phyloP scores from a whole-genome alignment of 2,113 vertebrate species.

The Xenopus laevis region DNA sequence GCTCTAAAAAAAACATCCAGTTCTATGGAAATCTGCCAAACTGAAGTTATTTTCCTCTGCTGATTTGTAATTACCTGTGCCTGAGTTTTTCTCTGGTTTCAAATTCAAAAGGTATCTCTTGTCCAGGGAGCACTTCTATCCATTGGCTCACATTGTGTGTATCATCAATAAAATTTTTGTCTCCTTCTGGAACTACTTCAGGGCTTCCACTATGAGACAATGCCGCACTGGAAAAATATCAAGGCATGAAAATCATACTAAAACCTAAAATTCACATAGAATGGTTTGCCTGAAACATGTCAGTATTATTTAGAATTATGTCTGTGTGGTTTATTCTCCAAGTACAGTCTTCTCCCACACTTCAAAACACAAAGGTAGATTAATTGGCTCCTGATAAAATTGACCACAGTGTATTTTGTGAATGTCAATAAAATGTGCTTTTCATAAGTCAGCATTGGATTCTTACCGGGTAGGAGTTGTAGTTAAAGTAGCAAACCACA shows the following conservation, averaged over 20 bases:
- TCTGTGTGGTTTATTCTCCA: no score
- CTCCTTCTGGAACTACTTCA: slow-evolving; percentile 79
- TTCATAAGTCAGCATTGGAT: background rate
- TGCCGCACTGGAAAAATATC: slow-evolving; percentile 74
- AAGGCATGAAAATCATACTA: background rate
- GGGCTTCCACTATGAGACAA: slow-evolving; percentile 94
- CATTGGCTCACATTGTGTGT: slow-evolving; percentile 89
- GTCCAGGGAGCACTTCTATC: slow-evolving; percentile 87
- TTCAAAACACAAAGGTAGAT: no score
- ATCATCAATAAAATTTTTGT: slow-evolving; percentile 74
- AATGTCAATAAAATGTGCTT: no score
- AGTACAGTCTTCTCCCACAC: no score
- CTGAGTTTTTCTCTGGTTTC: slow-evolving; percentile 91
- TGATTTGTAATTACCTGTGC: slow-evolving; percentile 73
- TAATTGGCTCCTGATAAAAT: no score
- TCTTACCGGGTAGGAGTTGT: slow-evolving; percentile 91
- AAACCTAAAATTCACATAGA: no score
- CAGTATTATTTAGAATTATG: no score
- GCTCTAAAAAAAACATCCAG: no score
- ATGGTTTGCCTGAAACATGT: no score
- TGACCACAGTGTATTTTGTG: no score
- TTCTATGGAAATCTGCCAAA: no score
- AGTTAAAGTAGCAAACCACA: slow-evolving; percentile 93
- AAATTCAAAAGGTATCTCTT: slow-evolving; percentile 95
- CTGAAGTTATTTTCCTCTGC: no score